Conservation (phyloP, 1,140 invertebrate species). For the Sitodiplosis mosellana region DNA sequence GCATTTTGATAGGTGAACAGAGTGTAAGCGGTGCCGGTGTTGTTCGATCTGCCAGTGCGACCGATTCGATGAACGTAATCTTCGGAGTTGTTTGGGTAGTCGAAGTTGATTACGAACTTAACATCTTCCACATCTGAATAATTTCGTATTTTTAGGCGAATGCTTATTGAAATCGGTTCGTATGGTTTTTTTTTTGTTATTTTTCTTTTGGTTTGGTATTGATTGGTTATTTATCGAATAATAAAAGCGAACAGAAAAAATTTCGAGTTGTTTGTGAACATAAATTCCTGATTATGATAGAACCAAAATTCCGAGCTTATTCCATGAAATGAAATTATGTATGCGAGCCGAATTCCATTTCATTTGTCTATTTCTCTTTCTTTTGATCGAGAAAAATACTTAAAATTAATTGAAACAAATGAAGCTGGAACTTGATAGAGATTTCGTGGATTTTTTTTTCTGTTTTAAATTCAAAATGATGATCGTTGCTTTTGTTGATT, state of each 20-base stretch:
- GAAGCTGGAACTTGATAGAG: neutral
- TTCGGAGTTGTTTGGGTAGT: constrained; percentile 97
- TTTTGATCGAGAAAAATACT: no score
- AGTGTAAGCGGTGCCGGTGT: constrained; percentile 92
- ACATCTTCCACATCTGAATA: constrained; percentile 95
- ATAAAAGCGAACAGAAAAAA: neutral
- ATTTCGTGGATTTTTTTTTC: neutral
- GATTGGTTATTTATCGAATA: constrained; percentile 2
- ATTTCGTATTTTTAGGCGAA: constrained; percentile 8
- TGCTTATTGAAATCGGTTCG: constrained; percentile 1
- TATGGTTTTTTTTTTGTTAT: constrained; percentile 3
- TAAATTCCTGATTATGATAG: no score
- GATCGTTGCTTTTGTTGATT: no score
- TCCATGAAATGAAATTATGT: no score
- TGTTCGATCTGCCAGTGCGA: constrained; percentile 84
- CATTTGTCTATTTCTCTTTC: no score
- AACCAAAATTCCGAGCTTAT: no score
- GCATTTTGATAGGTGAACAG: constrained; percentile 90
- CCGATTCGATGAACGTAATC: constrained; percentile 99
- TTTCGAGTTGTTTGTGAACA: no score
- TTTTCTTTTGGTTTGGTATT: constrained; percentile 13
- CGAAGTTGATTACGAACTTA: constrained; percentile 99
- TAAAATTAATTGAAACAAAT: no score
- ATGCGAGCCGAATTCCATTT: no score
- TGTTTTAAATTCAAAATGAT: neutral